Base-by-base conservation (phyloP, 1,140 invertebrate genomes). In the Pseudachorutes palmiensis region DNA sequence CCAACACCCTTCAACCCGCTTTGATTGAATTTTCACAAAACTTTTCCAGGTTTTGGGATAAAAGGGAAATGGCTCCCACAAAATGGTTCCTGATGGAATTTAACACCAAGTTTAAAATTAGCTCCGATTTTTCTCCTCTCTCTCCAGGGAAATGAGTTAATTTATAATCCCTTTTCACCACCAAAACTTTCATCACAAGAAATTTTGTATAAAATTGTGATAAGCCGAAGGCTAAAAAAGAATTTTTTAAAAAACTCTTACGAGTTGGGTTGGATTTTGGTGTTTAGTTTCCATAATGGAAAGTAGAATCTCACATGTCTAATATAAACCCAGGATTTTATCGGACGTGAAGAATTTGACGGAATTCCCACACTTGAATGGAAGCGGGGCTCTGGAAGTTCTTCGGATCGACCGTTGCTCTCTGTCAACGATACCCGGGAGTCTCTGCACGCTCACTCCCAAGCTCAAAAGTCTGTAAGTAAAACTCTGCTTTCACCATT, bases 381-480 rank as follows among this genome's bases (percentile, higher is more conserved):
- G 89, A 29, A 88, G 87, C 0, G 76, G 75, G 64, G 84, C 88
- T 0, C 80, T 96, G 75, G 89, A 92, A 76, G 83, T 88, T 57
- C 81, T 96, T 59, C 83, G 86, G 70, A 79, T 92, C 59, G 92
- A 95, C 81, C 85, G 92, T 65, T 88, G 90, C 0, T 85, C 85
- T 48, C 82, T 96, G 24, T 77, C 79, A 16, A 73, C 78, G 1
- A 84, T 94, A 64, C 90, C 92, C 9, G 65, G 77, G 16, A 83
- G 87, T 71, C 80, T 96, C n/a, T 97, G 93, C 78, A 75, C 75
- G 28, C 84, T 86, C 67, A 86, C 87, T 73, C 89, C 88, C 62
- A 84, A 84, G 75, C 83, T 96, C 36, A 88, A 87, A 78, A 91
- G 87, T 76, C 79, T 97, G 93, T 96, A 80, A 86, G 92, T 88